A percentile compares a stretch with the other conserved stretches of the same genome.
These are phyloP conservation scores for Lanistes nyassanus DNA, from an alignment of 1,140 invertebrate genomes.

Conservation along the genomic window DNA sequence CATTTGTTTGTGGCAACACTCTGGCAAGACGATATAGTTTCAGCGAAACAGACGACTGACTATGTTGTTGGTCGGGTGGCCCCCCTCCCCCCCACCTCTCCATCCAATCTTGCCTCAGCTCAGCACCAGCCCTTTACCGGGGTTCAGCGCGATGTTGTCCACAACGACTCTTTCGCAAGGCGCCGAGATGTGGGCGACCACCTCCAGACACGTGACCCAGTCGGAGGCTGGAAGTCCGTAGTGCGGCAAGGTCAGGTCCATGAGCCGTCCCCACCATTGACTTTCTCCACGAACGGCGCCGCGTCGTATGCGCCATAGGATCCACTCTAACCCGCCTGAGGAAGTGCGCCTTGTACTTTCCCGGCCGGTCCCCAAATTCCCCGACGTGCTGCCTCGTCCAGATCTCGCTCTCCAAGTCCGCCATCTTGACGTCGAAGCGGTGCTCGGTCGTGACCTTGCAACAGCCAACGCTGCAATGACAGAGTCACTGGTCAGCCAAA, in stretches of 20 bases:
- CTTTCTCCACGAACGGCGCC: constrained; percentile 32
- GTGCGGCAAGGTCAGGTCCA: constrained; percentile 37
- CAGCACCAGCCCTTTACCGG: constrained; percentile 32
- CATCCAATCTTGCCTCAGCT: constrained; percentile 38
- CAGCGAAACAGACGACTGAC: no score
- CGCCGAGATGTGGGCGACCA: constrained; percentile 38
- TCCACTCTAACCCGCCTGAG: background rate
- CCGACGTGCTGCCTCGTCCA: background rate
- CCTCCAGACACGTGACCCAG: constrained; percentile 40
- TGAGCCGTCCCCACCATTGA: constrained; percentile 19
- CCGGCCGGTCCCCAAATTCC: constrained; percentile 7
- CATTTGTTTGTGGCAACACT: no score
- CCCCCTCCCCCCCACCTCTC: constrained; percentile 26
- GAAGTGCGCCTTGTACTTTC: background rate
- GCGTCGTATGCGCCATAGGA: constrained; percentile 31
- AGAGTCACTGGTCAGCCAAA: background rate
- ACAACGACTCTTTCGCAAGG: constrained; percentile 32
- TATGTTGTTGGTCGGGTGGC: constrained; percentile 27
- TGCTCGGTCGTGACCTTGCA: no score
- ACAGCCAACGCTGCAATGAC: no score
- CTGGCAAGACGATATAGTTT: no score
- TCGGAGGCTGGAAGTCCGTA: constrained; percentile 37
- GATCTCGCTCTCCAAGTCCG: no score
- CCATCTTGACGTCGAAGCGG: no score
- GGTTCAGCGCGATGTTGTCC: constrained; percentile 36